Conservation (phyloP, 2,797 vertebrate species). For the Mus caroli region DNA sequence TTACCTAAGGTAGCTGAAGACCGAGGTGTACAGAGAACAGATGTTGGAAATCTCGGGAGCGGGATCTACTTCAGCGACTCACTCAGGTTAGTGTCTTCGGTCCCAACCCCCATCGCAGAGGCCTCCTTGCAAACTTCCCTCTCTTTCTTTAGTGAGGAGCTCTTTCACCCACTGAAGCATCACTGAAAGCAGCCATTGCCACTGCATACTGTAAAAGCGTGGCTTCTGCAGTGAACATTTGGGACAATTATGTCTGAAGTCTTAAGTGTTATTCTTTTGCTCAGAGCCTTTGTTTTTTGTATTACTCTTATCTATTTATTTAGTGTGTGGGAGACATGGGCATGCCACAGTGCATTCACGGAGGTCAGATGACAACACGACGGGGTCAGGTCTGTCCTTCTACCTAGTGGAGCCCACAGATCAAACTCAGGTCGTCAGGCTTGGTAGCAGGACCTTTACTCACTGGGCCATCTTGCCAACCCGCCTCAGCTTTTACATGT, state of each 20-base stretch:
- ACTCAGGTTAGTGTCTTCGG: constrained; percentile 87
- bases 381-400: background rate
- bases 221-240: background rate
- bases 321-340: background rate
- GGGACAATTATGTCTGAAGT: background rate
- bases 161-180: background rate
- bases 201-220: background rate
- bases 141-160: background rate
- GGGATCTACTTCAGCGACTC: constrained; percentile 95
- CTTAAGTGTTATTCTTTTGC: background rate
- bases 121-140: background rate
- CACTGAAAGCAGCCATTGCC: background rate
- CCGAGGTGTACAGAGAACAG: constrained; percentile 92
- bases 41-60: constrained; percentile 92
- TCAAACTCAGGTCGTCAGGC: background rate
- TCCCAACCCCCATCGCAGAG: background rate
- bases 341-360: background rate
- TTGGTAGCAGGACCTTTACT: background rate
- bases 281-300: background rate
- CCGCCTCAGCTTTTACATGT: background rate
- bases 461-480: background rate
- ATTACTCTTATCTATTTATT: background rate
- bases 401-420: background rate
- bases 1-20: constrained; percentile 92
- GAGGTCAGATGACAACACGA: background rate